Evolutionary conservation across 2,113 vertebrate species (phyloP), one percentile per base, ranked within the genome.

Genomic region (Urocitellus parryii): DNA sequence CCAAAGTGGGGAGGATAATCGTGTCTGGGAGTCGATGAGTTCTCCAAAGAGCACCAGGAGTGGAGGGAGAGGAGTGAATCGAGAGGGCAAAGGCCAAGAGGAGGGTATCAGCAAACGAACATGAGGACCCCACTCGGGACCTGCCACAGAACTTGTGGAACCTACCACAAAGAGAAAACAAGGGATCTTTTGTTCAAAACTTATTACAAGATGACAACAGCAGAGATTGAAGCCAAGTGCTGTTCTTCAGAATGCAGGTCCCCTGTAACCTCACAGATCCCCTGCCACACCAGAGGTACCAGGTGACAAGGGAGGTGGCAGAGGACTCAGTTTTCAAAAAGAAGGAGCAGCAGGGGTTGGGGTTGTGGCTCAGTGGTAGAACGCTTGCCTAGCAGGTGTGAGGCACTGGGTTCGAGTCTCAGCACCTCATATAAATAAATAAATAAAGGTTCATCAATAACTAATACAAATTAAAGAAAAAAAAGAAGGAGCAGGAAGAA

Each of bases 211-310:
- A 27, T n/a, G 37, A 39, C 27, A 80, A n/a, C 2, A 61, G 37
- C 25, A 45, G 80, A 53, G 51, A 2, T 0, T 61, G 22, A 37
- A 81, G 61, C 22, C 45, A 61, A 25, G 32, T 5, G 17, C 61
- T 29, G 58, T 45, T 24, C 42, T 80, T 73, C 56, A 37, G 87
- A 37, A 37, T 0, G 0, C 45, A 5, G 12, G 10, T 14, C 37
- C 67, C n/a, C 0, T 13, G 24, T 1, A 6, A 22, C 58, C 24
- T 0, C 37, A 48, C 6, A 39, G 88, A 14, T 1, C 45, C 14
- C 17, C 9, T 10, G 16, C 20, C 16, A 34, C 0, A 0, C 2
- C 2, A 42, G 32, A 53, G 86, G 42, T 32, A 42, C 72, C 12
- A 17, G 27, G 37, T 9, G 82, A 90, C 45, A 34, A 78, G 56